phyloP scores from a whole-genome alignment of 2,888 invertebrate genomes.

The Synanthedon myopaeformis region DNA sequence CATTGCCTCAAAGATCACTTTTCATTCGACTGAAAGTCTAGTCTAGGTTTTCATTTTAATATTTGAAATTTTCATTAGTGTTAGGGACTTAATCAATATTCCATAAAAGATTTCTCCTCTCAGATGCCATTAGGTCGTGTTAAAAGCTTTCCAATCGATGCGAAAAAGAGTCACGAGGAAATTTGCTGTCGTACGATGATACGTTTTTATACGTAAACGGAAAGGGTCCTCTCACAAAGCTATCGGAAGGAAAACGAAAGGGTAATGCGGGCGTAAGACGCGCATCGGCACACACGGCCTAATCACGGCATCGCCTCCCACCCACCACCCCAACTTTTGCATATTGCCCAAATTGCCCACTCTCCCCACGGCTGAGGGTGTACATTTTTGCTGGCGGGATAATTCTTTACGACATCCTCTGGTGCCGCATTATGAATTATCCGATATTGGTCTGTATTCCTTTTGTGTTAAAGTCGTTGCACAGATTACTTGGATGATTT shows the following conservation, averaged over 20 bases:
- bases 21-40: too few species aligned
- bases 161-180: constrained; percentile 39
- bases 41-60: too few species aligned
- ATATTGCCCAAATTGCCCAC: constrained; percentile 66
- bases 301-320: constrained; percentile 44
- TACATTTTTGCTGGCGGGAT: constrained; percentile 35
- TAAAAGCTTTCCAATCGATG: background rate
- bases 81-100: too few species aligned
- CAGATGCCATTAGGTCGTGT: background rate
- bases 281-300: constrained; percentile 70
- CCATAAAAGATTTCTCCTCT: background rate
- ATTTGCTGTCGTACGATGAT: constrained; percentile 51
- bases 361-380: constrained; percentile 38
- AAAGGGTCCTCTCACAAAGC: constrained; percentile 37
- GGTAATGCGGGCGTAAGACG: constrained; percentile 71
- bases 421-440: constrained; percentile 1
- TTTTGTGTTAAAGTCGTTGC: constrained; percentile 10
- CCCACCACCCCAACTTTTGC: constrained; percentile 56
- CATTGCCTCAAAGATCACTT: too few species aligned
- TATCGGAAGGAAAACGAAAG: constrained; percentile 70
- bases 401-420: constrained; percentile 18
- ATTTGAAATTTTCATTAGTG: too few species aligned
- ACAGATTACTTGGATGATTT: constrained; percentile 2
- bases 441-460: constrained; percentile 18
- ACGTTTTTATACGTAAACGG: background rate